Percentiles rank a stretch among this genome's conserved stretches.
These are phyloP conservation scores for Cinclus mexicanus DNA, from an alignment of 2,113 vertebrate species.

Conservation along the genomic window DNA sequence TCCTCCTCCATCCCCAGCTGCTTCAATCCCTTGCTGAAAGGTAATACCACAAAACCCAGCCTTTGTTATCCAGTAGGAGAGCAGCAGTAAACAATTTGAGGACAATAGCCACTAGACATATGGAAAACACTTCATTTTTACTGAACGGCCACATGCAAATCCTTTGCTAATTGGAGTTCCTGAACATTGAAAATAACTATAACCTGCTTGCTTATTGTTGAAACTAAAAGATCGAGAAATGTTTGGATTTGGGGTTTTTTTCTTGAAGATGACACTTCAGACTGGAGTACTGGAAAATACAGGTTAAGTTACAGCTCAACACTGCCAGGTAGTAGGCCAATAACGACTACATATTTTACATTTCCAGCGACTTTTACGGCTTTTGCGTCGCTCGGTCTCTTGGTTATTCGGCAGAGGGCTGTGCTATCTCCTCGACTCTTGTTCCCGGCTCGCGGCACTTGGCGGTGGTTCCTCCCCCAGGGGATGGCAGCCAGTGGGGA, in stretches of 20 bases:
- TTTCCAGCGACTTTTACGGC: neutral
- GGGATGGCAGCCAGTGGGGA: neutral
- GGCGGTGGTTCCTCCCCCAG: rapidly evolving
- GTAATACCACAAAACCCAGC: neutral
- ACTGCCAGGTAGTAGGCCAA: neutral
- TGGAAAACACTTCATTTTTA: slow-evolving; percentile 17
- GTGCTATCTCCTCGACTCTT: neutral
- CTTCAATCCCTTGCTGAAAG: neutral
- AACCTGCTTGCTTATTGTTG: neutral
- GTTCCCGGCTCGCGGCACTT: rapidly evolving
- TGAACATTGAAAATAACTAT: neutral
- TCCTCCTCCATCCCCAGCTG: neutral
- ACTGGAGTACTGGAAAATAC: neutral
- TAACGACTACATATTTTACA: neutral
- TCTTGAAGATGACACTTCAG: neutral
- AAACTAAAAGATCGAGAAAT: neutral
- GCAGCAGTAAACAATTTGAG: neutral
- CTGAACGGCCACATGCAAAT: neutral
- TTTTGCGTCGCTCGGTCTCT: neutral
- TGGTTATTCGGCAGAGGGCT: neutral
- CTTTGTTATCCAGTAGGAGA: slow-evolving; percentile 27
- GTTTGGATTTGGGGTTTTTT: neutral
- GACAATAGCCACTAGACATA: slow-evolving; percentile 13
- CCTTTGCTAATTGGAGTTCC: slow-evolving; percentile 5
- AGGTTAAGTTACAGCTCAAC: neutral